Evolutionary conservation across 2,113 vertebrate species (phyloP).

Genomic region (Nesospiza acunhae): DNA sequence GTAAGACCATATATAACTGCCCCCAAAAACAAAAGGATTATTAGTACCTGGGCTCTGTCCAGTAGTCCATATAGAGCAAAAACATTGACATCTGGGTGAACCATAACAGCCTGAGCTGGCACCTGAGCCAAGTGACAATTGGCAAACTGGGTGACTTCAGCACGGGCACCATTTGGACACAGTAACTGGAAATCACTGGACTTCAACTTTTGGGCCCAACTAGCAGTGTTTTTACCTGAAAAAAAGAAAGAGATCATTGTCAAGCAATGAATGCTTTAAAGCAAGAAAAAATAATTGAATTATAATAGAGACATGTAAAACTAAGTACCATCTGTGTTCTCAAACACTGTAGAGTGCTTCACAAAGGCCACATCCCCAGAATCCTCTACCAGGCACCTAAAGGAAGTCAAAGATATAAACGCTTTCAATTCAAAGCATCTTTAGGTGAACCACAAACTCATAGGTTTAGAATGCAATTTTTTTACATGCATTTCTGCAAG

Average conservation of each 20-base stretch:
- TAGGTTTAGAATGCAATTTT: not conserved
- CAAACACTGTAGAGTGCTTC: conserved; percentile 89
- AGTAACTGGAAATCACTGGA: conserved; percentile 88
- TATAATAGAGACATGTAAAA: not conserved
- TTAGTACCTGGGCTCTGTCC: conserved; percentile 86
- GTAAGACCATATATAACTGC: not conserved
- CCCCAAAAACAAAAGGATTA: not conserved
- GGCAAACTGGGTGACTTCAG: conserved; percentile 83
- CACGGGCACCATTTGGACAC: conserved; percentile 84
- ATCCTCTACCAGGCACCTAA: conserved; percentile 84
- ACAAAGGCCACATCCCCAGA: conserved; percentile 92
- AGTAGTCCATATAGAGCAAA: conserved; percentile 87
- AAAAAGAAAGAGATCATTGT: not conserved
- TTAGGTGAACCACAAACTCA: not conserved
- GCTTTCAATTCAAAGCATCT: not conserved
- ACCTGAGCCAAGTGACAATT: conserved; percentile 87
- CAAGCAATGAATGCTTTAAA: not conserved
- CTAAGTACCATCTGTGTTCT: conserved; percentile 86
- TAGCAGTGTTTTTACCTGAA: conserved; percentile 79
- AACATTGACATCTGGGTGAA: conserved; percentile 81
- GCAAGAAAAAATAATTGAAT: not conserved
- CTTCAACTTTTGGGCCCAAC: conserved; percentile 78
- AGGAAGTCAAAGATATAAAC: not conserved
- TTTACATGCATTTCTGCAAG: not conserved
- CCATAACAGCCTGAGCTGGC: conserved; percentile 90